Conservation (phyloP, 2,113 vertebrate genomes). For the Hippocampus comes region DNA sequence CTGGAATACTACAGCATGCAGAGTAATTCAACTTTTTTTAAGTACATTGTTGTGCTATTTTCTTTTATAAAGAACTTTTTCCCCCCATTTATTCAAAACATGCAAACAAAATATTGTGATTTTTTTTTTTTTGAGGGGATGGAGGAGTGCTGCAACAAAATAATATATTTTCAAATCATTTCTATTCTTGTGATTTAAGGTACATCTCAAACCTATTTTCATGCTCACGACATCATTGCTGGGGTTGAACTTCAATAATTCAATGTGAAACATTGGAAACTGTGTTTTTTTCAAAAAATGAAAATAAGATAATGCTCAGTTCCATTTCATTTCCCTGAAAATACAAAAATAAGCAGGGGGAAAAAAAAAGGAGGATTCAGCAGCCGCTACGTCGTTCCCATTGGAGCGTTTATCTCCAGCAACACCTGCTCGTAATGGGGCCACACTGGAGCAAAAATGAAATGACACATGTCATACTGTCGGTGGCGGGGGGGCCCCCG, state of each 20-base stretch:
- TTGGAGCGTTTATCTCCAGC: constrained; percentile 1
- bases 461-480: constrained; percentile 55
- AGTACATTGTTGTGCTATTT: too few relatives aligned
- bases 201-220: too few relatives aligned
- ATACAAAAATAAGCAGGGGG: background rate
- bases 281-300: background rate
- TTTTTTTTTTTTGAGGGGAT: too few relatives aligned
- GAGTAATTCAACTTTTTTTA: too few relatives aligned
- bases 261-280: too few relatives aligned
- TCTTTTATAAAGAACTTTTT: too few relatives aligned
- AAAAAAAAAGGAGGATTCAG: background rate
- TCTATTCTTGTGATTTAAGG: too few relatives aligned
- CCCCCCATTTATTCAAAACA: too few relatives aligned
- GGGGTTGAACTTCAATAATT: background rate
- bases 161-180: too few relatives aligned
- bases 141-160: too few relatives aligned
- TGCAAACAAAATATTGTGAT: too few relatives aligned
- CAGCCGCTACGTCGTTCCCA: background rate
- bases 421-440: constrained; percentile 2
- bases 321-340: background rate
- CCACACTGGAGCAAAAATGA: constrained; percentile 14
- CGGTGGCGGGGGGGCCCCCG: background rate
- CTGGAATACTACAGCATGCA: too few relatives aligned
- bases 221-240: background rate
- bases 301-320: background rate